phyloP scores from a whole-genome alignment of 2,113 vertebrate genomes.

The Gnathonemus longibarbis region DNA sequence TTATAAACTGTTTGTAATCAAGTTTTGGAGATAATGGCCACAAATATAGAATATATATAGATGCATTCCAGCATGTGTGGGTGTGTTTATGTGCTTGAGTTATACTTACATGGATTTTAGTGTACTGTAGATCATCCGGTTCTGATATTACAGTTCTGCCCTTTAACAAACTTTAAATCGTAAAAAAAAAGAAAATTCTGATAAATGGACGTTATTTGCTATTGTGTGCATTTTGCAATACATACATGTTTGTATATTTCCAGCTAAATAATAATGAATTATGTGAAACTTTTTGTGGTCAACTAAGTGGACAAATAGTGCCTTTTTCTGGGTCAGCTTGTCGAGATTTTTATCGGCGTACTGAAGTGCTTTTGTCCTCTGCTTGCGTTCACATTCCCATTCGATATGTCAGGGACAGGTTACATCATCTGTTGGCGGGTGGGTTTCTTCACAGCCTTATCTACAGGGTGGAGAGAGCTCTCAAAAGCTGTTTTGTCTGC shows the following conservation, averaged over 20 bases:
- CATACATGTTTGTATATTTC: neutral
- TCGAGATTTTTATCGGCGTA: neutral
- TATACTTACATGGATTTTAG: neutral
- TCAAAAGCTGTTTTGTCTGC: slow-evolving; percentile 73
- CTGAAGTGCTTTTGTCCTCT: neutral
- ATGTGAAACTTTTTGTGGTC: neutral
- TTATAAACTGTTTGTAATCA: neutral
- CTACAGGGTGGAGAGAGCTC: slow-evolving; percentile 54
- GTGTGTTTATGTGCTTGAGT: neutral
- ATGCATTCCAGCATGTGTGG: neutral
- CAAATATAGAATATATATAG: neutral
- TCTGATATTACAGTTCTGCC: neutral
- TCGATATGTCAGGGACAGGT: slow-evolving; percentile 32
- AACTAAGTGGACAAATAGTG: neutral
- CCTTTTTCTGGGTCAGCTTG: neutral
- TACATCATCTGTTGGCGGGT: slow-evolving; percentile 52
- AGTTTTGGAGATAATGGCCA: neutral
- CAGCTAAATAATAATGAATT: neutral
- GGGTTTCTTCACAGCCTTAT: slow-evolving; percentile 56
- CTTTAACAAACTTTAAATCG: neutral
- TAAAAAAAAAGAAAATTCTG: neutral
- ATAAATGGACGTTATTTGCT: neutral
- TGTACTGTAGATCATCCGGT: neutral
- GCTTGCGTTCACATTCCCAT: neutral
- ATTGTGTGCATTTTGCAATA: neutral